These are phyloP conservation scores for Yoshiicerus persimilis DNA, from an alignment of 1,140 invertebrate species.

Conservation along the genomic window DNA sequence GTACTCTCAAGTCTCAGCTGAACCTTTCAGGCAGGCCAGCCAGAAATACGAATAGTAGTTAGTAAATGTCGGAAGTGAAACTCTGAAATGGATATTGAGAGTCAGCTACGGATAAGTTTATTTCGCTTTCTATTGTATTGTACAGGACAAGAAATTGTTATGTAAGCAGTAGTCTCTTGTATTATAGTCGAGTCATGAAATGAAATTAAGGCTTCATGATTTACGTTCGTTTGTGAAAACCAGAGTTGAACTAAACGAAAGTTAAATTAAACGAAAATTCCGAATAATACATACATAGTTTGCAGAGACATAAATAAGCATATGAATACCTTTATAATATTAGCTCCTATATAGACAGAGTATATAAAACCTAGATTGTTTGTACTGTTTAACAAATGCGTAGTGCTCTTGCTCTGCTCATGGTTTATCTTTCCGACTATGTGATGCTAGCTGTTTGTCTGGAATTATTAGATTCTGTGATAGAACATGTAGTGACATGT, in stretches of 20 bases:
- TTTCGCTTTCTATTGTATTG: too few relatives aligned
- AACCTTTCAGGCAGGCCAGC: background rate
- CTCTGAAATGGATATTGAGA: too few relatives aligned
- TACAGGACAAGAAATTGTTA: too few relatives aligned
- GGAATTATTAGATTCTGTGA: background rate
- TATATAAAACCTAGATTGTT: too few relatives aligned
- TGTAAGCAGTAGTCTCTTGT: too few relatives aligned
- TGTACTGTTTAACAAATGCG: background rate
- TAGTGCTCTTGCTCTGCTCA: background rate
- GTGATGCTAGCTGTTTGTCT: background rate
- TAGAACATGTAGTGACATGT: background rate
- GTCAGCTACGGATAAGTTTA: background rate
- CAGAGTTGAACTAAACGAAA: background rate
- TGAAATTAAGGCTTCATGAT: too few relatives aligned
- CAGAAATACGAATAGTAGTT: too few relatives aligned
- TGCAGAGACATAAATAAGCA: background rate
- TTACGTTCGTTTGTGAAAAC: background rate
- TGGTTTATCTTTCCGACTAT: background rate
- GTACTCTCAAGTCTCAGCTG: background rate
- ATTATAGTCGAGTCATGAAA: too few relatives aligned
- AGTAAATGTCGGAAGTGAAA: too few relatives aligned
- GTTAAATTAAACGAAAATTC: background rate
- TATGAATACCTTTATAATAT: too few relatives aligned
- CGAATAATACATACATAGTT: background rate
- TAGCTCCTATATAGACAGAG: too few relatives aligned